Evolutionary conservation across 2,797 vertebrate species (phyloP).

Genomic region (Phaenicophaeus curvirostris): DNA sequence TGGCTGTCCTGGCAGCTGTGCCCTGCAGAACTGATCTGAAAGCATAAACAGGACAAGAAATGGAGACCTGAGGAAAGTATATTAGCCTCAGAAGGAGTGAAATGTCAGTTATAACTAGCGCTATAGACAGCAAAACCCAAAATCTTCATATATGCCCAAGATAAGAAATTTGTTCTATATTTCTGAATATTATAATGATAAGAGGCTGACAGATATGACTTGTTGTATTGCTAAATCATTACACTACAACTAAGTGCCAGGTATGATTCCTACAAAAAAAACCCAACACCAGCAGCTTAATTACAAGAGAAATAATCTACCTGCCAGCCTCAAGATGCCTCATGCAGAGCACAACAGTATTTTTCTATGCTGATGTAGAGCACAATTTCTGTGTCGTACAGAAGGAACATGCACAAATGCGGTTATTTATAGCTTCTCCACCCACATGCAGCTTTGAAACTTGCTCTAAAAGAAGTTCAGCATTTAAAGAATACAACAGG

Average conservation of each 20-base stretch:
- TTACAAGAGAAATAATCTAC: not conserved
- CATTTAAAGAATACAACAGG: not conserved
- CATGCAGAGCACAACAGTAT: constrained; percentile 3
- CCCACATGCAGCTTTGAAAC: constrained; percentile 46
- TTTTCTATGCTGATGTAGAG: constrained; percentile 14
- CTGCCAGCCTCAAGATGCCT: not conserved
- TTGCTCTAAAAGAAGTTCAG: constrained; percentile 22
- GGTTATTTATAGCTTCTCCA: constrained; percentile 61
- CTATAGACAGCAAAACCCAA: not conserved
- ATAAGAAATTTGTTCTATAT: not conserved
- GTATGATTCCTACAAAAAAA: not conserved
- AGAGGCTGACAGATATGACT: not conserved
- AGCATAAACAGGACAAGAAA: not conserved
- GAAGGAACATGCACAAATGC: constrained; percentile 41
- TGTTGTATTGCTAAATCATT: not conserved
- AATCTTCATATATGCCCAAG: not conserved
- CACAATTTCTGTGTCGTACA: constrained; percentile 29
- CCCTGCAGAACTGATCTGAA: not conserved
- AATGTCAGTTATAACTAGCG: not conserved
- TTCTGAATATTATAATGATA: not conserved
- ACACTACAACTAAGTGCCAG: not conserved
- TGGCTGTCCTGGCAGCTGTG: not conserved
- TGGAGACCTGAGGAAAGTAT: not conserved
- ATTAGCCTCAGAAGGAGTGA: not conserved
- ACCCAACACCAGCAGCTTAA: not conserved